Conservation (phyloP, 1,140 invertebrate genomes). For the Lordiphosa stackelbergi region DNA sequence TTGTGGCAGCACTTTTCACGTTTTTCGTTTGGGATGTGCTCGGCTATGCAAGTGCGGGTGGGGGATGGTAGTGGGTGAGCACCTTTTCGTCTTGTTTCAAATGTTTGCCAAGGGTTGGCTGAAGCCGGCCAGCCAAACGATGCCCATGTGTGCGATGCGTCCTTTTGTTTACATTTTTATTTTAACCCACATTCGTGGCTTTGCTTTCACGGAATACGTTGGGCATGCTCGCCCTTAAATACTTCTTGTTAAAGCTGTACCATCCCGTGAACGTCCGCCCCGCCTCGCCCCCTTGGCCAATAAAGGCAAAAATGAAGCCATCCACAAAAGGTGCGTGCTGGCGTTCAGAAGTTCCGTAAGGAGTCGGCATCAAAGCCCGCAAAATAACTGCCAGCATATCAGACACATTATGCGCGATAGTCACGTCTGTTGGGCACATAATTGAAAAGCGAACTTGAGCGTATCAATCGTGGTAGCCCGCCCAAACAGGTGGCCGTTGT, state of each 20-base stretch:
- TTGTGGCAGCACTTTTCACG: slow-evolving; percentile 73
- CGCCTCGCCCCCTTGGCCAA: slow-evolving; percentile 25
- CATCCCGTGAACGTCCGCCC: background rate
- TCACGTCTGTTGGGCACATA: slow-evolving; percentile 65
- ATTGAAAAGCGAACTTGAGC: slow-evolving; percentile 72
- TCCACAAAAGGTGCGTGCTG: slow-evolving; percentile 39
- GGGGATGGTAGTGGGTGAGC: slow-evolving; percentile 1
- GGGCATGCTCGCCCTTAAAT: slow-evolving; percentile 50
- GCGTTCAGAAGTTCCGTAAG: slow-evolving; percentile 15
- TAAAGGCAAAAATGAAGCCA: slow-evolving; percentile 44
- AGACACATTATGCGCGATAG: slow-evolving; percentile 64
- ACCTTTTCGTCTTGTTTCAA: slow-evolving; percentile 28
- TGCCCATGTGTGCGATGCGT: slow-evolving; percentile 57
- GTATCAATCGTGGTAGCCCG: slow-evolving; percentile 49
- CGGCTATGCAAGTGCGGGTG: slow-evolving; percentile 6
- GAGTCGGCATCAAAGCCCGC: slow-evolving; percentile 3
- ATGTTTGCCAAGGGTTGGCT: slow-evolving; percentile 44
- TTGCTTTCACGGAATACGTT: slow-evolving; percentile 38
- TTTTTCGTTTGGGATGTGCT: slow-evolving; percentile 46
- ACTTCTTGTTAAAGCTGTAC: slow-evolving; percentile 39
- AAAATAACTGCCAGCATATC: slow-evolving; percentile 33
- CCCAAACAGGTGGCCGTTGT: slow-evolving; percentile 49
- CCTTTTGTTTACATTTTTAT: slow-evolving; percentile 72
- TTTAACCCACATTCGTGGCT: slow-evolving; percentile 65
- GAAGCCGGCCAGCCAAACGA: slow-evolving; percentile 31